Percentiles rank a stretch among this genome's conserved stretches.
phyloP scores from a whole-genome alignment of 1,140 invertebrate genomes.

The Drosophila bocki region DNA sequence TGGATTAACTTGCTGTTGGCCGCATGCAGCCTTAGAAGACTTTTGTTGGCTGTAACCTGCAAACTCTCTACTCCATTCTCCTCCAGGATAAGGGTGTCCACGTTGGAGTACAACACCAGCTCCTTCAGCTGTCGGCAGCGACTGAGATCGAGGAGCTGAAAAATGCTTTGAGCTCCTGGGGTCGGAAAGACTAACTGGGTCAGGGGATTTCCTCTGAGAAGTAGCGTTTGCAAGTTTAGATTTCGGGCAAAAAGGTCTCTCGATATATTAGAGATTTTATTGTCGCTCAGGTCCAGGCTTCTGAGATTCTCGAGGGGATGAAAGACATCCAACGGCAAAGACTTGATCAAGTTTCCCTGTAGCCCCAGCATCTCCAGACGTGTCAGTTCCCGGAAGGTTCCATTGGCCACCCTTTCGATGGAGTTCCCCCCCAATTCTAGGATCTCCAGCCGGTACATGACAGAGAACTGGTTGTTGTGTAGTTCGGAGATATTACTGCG shows the following conservation, averaged over 20 bases:
- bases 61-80: constrained; percentile 7
- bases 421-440: constrained; percentile 6
- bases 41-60: neutral
- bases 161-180: neutral
- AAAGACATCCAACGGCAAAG: neutral
- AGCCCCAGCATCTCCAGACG: neutral
- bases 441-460: neutral
- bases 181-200: neutral
- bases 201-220: constrained; percentile 7
- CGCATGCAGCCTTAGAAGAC: neutral
- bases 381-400: constrained; percentile 3
- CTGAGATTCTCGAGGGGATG: constrained; percentile 2
- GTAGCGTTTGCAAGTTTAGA: neutral
- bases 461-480: neutral
- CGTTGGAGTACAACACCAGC: neutral
- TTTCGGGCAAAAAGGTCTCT: neutral
- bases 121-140: neutral
- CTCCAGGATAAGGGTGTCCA: constrained; percentile 9
- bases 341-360: neutral
- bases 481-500: constrained; percentile 9
- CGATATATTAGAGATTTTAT: constrained; percentile 1
- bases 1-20: neutral
- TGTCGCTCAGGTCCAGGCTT: constrained; percentile 7
- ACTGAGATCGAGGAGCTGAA: constrained; percentile 5
- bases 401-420: neutral